Evolutionary conservation across 2,113 vertebrate genomes (phyloP).

Genomic region (Oreochromis niloticus): DNA sequence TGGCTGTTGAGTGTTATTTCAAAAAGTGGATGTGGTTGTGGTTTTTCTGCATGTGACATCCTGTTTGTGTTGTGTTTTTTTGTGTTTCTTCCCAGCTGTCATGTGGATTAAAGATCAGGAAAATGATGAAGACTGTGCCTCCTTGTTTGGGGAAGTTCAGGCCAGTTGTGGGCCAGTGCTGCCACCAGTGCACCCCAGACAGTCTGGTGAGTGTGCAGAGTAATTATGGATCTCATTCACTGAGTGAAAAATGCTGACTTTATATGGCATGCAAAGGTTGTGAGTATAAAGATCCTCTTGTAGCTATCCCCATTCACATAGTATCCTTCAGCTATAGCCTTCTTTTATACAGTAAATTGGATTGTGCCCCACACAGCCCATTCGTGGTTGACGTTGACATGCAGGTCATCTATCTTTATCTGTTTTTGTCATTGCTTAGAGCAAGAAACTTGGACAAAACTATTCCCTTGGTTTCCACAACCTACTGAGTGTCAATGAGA

Average conservation of each 20-base stretch:
- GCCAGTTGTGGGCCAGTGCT: slow-evolving; percentile 70
- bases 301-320: not conserved
- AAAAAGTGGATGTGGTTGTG: not conserved
- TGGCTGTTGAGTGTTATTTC: not conserved
- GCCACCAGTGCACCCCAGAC: slow-evolving; percentile 73
- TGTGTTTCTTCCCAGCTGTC: slow-evolving; percentile 43
- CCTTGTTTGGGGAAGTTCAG: slow-evolving; percentile 63
- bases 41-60: not conserved
- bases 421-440: slow-evolving; percentile 18
- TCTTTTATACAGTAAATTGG: not conserved
- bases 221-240: not conserved
- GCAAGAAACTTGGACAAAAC: slow-evolving; percentile 43
- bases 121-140: slow-evolving; percentile 44
- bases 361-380: not conserved
- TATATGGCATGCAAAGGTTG: not conserved
- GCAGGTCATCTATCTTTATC: not conserved
- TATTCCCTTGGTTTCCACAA: slow-evolving; percentile 63
- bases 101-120: slow-evolving; percentile 64
- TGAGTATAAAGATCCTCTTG: not conserved
- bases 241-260: not conserved
- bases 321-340: not conserved
- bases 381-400: not conserved
- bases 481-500: slow-evolving; percentile 66
- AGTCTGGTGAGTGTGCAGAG: slow-evolving; percentile 66
- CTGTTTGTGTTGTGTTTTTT: not conserved